These are phyloP conservation scores for Alloplasta piceator DNA, from an alignment of 2,888 invertebrate species.

Conservation along the genomic window DNA sequence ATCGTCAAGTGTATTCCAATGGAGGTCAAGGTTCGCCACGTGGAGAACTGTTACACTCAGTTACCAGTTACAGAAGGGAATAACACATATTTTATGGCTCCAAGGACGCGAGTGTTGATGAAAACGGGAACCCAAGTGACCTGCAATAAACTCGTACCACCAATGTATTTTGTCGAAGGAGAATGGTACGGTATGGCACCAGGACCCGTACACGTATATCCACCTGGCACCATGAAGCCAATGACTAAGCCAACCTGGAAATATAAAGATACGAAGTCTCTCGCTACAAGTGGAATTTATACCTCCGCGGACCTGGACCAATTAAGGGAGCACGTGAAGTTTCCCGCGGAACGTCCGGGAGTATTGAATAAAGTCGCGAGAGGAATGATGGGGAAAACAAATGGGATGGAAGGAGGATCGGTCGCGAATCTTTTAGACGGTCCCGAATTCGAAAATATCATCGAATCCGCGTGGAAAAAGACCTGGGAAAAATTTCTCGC, in stretches of 20 bases:
- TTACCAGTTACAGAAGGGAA: slow-evolving; percentile 60
- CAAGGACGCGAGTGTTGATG: slow-evolving; percentile 9
- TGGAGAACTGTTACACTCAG: slow-evolving; percentile 65
- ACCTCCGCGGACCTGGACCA: slow-evolving; percentile 47
- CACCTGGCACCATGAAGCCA: slow-evolving; percentile 51
- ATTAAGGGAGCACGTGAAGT: slow-evolving; percentile 58
- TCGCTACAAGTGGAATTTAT: slow-evolving; percentile 65
- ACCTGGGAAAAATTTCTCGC: slow-evolving; percentile 41
- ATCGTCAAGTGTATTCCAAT: slow-evolving; percentile 68
- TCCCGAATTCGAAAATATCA: slow-evolving; percentile 40
- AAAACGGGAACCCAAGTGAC: background rate
- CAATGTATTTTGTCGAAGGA: background rate
- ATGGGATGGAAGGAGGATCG: background rate
- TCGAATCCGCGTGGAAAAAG: slow-evolving; percentile 42
- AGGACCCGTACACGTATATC: slow-evolving; percentile 18
- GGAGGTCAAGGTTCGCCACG: slow-evolving; percentile 54
- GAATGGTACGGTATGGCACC: slow-evolving; percentile 66
- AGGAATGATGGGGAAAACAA: slow-evolving; percentile 19
- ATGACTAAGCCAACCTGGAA: slow-evolving; percentile 59
- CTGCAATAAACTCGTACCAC: too few relatives aligned
- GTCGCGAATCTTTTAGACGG: slow-evolving; percentile 37
- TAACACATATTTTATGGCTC: background rate
- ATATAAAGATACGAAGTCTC: slow-evolving; percentile 50
- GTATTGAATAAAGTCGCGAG: slow-evolving; percentile 56
- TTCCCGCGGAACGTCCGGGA: slow-evolving; percentile 49